Conservation (phyloP, 2,113 vertebrate species). For the Anser brachyrhynchus region DNA sequence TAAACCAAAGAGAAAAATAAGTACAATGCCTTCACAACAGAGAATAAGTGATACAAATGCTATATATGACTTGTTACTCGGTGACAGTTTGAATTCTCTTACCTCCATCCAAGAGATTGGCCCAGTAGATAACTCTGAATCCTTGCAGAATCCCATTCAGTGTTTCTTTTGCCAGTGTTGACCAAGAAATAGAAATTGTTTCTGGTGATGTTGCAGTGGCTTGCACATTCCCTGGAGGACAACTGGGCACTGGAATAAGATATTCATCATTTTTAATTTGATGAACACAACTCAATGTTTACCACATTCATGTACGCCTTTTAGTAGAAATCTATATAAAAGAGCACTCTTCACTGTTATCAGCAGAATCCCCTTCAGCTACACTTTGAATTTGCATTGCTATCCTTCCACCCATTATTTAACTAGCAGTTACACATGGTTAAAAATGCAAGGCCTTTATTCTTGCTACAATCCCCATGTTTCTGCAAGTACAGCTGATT, state of each 20-base stretch:
- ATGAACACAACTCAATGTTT: background rate
- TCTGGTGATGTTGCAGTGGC: slow-evolving; percentile 95
- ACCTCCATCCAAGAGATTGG: slow-evolving; percentile 98
- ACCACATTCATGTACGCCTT: background rate
- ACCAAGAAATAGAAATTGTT: slow-evolving; percentile 96
- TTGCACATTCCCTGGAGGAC: slow-evolving; percentile 94
- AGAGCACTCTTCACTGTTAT: background rate
- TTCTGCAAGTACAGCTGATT: background rate
- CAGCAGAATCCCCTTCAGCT: background rate
- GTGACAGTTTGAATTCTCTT: background rate
- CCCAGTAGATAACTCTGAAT: slow-evolving; percentile 98
- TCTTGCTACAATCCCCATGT: background rate
- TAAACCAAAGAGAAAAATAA: background rate
- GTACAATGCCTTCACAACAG: background rate
- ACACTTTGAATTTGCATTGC: background rate
- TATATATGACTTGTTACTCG: background rate
- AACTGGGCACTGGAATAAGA: slow-evolving; percentile 89
- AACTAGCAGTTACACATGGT: background rate
- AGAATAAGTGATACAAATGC: background rate
- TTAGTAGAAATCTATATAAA: background rate
- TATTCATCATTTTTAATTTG: background rate
- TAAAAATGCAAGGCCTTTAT: background rate
- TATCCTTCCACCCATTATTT: background rate
- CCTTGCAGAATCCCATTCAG: slow-evolving; percentile 97
- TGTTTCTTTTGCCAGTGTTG: slow-evolving; percentile 89